These are phyloP conservation scores for Sinopyrophorus schimmeli DNA, from an alignment of 2,888 invertebrate genomes.

Conservation along the genomic window DNA sequence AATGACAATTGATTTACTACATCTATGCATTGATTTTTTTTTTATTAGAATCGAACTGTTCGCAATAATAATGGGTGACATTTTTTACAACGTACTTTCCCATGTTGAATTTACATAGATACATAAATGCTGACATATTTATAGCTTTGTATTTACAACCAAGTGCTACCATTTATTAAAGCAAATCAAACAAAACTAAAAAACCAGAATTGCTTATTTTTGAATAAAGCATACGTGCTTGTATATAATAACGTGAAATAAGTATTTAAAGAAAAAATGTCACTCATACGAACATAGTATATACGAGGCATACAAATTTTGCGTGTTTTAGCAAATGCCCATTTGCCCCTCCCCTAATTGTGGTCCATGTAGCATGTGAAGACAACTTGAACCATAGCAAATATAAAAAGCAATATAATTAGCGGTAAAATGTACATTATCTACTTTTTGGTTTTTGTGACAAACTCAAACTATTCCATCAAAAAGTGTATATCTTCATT, in stretches of 20 bases:
- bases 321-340: slow-evolving; percentile 50
- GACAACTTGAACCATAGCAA: slow-evolving; percentile 57
- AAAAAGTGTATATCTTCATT: slow-evolving; percentile 42
- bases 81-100: too few species aligned
- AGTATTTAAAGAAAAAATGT: slow-evolving; percentile 45
- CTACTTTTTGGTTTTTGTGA: too few species aligned
- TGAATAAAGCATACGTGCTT: slow-evolving; percentile 23
- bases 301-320: slow-evolving; percentile 55
- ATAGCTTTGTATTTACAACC: slow-evolving; percentile 12
- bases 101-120: too few species aligned
- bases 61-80: slow-evolving; percentile 50
- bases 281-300: slow-evolving; percentile 53
- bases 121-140: too few species aligned
- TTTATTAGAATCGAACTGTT: slow-evolving; percentile 27
- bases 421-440: too few species aligned
- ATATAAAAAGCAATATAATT: slow-evolving; percentile 56
- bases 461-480: too few species aligned
- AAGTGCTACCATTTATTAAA: slow-evolving; percentile 16
- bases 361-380: slow-evolving; percentile 57
- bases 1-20: slow-evolving; percentile 26
- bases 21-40: slow-evolving; percentile 26
- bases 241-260: slow-evolving; percentile 17
- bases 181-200: slow-evolving; percentile 13
- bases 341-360: slow-evolving; percentile 55
- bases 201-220: slow-evolving; percentile 18